Percentiles rank a stretch among this genome's conserved stretches.
These are phyloP conservation scores for Camponotus vicinus DNA, from an alignment of 1,140 invertebrate species.

Conservation along the genomic window DNA sequence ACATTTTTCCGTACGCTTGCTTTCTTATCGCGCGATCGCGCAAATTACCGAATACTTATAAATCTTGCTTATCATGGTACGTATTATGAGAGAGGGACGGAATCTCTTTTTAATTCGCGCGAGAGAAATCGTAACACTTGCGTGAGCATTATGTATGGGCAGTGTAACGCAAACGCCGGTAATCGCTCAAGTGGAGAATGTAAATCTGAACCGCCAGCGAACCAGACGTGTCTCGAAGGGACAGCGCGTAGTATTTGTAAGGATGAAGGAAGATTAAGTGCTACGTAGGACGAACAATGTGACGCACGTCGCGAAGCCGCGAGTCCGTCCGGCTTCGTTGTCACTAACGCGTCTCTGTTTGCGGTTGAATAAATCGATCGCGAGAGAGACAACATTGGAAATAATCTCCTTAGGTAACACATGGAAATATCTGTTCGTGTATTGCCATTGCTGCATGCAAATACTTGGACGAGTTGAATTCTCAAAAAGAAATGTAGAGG, in stretches of 20 bases:
- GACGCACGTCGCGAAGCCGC: slow-evolving; percentile 64
- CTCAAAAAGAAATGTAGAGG: background rate
- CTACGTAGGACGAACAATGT: slow-evolving; percentile 68
- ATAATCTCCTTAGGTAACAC: slow-evolving; percentile 1
- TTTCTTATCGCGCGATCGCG: background rate
- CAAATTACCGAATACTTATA: background rate
- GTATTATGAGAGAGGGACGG: background rate
- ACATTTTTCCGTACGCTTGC: background rate
- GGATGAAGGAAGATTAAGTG: slow-evolving; percentile 73
- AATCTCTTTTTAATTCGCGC: background rate
- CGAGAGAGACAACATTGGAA: slow-evolving; percentile 55
- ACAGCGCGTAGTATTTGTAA: slow-evolving; percentile 48
- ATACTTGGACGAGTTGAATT: background rate
- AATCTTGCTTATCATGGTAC: background rate
- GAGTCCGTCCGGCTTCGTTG: slow-evolving; percentile 57
- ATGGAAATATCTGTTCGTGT: slow-evolving; percentile 29
- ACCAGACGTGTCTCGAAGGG: slow-evolving; percentile 12
- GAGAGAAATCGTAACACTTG: background rate
- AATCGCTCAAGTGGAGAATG: slow-evolving; percentile 44
- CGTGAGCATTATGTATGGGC: background rate
- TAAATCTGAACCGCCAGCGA: slow-evolving; percentile 60
- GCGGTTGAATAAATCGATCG: slow-evolving; percentile 71
- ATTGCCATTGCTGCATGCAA: background rate
- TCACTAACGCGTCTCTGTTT: slow-evolving; percentile 62
- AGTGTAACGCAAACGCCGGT: slow-evolving; percentile 17